These are phyloP conservation scores for Cyanoderma ruficeps DNA, from an alignment of 2,113 vertebrate genomes.

Conservation along the genomic window DNA sequence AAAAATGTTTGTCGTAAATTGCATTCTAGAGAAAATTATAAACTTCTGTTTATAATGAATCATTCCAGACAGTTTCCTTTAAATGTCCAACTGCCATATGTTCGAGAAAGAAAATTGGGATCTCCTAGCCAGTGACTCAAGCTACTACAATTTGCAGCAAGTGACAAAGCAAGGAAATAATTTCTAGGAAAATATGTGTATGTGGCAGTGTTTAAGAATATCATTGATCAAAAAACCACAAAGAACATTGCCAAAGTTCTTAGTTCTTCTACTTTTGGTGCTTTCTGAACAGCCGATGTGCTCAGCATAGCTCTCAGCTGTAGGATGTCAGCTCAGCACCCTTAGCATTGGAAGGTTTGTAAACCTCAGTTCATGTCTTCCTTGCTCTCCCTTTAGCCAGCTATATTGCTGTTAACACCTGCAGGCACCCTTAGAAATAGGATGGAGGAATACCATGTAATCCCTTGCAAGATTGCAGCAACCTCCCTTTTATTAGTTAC, in stretches of 20 bases:
- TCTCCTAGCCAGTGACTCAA: slow-evolving; percentile 3
- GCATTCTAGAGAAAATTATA: not conserved
- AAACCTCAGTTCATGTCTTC: not conserved
- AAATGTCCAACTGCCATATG: not conserved
- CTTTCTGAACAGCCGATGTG: not conserved
- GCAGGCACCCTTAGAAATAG: not conserved
- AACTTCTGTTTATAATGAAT: slow-evolving; percentile 11
- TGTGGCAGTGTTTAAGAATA: not conserved
- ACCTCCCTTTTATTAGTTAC: not conserved
- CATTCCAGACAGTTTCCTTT: slow-evolving; percentile 1
- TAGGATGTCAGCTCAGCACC: not conserved
- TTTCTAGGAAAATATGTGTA: slow-evolving; percentile 29
- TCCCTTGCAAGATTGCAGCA: not conserved
- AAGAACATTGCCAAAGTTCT: not conserved
- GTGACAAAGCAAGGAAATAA: not conserved
- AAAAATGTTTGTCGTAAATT: not conserved
- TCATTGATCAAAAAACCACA: not conserved
- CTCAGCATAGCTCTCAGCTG: not conserved
- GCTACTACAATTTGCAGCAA: not conserved
- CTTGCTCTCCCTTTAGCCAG: not conserved
- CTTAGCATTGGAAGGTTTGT: not conserved
- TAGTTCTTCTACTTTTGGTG: not conserved
- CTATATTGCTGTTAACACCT: not conserved
- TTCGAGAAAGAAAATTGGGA: not conserved
- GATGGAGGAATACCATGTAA: not conserved